These are phyloP conservation scores for Pseudomyrmex cubaensis DNA, from an alignment of 1,140 invertebrate species.

Conservation along the genomic window DNA sequence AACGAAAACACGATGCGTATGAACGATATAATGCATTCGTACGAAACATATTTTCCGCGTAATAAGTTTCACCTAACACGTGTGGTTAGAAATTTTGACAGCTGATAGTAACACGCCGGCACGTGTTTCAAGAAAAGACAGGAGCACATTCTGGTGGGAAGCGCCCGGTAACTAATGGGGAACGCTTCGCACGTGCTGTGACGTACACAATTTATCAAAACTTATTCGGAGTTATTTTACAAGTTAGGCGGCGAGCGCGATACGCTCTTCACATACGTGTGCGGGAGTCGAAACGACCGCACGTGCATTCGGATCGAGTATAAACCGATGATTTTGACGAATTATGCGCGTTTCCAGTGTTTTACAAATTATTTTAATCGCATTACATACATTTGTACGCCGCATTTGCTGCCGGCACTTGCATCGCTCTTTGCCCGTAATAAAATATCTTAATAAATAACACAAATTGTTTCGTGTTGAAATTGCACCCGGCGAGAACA, in stretches of 20 bases:
- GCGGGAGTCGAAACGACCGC: conserved; percentile 44
- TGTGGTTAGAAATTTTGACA: conserved; percentile 72
- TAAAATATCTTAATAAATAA: conserved; percentile 9
- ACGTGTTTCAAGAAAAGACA: conserved; percentile 71
- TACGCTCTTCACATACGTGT: conserved; percentile 58
- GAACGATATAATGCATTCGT: conserved; percentile 19
- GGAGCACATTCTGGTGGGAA: conserved; percentile 68
- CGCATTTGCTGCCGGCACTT: neutral
- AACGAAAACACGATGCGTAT: conserved; percentile 40
- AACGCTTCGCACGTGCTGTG: conserved; percentile 73
- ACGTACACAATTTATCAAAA: conserved; percentile 75
- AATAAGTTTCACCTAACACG: conserved; percentile 65
- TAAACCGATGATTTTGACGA: conserved; percentile 58
- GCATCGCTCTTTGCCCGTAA: neutral
- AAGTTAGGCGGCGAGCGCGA: conserved; percentile 71
- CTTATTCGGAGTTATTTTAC: conserved; percentile 74
- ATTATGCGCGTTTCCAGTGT: conserved; percentile 39
- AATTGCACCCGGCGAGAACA: neutral
- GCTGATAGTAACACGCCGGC: conserved; percentile 63
- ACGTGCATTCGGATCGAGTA: conserved; percentile 53
- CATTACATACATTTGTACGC: conserved; percentile 10
- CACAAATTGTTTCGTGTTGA: neutral
- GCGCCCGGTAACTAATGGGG: conserved; percentile 69
- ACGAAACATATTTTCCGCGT: conserved; percentile 23
- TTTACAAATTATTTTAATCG: conserved; percentile 53